phyloP scores from a whole-genome alignment of 2,888 invertebrate genomes.

The Embidobia sp. region DNA sequence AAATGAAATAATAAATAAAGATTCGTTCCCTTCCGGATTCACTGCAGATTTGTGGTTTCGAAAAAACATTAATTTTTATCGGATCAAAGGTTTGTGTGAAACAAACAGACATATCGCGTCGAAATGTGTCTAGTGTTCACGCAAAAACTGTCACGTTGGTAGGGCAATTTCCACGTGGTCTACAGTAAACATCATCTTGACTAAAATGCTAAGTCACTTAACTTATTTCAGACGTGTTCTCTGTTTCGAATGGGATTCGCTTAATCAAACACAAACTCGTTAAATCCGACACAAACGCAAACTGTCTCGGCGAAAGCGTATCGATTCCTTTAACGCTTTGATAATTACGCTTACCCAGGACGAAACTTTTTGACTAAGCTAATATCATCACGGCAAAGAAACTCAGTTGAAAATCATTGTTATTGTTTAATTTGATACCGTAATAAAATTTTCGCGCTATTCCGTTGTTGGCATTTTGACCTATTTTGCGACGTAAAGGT shows the following conservation, averaged over 20 bases:
- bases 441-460: not conserved
- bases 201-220: slow-evolving; percentile 14
- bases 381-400: slow-evolving; percentile 15
- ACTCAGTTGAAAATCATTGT: not conserved
- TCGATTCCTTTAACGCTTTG: slow-evolving; percentile 38
- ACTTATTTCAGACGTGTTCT: slow-evolving; percentile 14
- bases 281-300: slow-evolving; percentile 21
- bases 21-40: too few species aligned
- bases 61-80: too few species aligned
- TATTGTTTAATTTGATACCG: slow-evolving; percentile 5
- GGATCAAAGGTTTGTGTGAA: not conserved
- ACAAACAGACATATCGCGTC: not conserved
- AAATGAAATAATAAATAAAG: too few species aligned
- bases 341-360: slow-evolving; percentile 24
- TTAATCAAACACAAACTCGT: slow-evolving; percentile 48
- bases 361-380: slow-evolving; percentile 17
- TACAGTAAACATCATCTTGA: slow-evolving; percentile 23
- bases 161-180: slow-evolving; percentile 4
- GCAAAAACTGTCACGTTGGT: not conserved
- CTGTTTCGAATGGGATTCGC: slow-evolving; percentile 16
- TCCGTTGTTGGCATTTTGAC: slow-evolving; percentile 2
- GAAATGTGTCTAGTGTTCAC: not conserved
- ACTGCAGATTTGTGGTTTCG: too few species aligned
- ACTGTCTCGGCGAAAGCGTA: slow-evolving; percentile 13
- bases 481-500: not conserved